These are phyloP conservation scores for Copsychus sechellarum DNA, from an alignment of 2,113 vertebrate species.

Conservation along the genomic window DNA sequence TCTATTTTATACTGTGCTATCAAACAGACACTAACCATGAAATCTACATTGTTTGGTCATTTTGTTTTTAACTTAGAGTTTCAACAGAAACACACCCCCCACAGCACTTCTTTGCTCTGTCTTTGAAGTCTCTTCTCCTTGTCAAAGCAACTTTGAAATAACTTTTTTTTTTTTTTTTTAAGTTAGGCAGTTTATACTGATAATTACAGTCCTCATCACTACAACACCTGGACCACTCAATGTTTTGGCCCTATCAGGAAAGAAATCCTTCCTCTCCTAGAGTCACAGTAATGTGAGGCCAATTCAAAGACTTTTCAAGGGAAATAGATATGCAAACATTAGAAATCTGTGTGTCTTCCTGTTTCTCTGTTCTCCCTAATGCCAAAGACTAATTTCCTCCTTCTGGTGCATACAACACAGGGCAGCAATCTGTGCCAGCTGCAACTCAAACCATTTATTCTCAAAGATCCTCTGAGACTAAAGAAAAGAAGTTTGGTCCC, in stretches of 20 bases:
- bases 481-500: background rate
- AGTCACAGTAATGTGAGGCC: background rate
- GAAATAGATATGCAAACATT: background rate
- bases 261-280: background rate
- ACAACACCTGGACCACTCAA: background rate
- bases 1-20: background rate
- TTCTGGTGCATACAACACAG: background rate
- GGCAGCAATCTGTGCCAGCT: background rate
- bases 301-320: background rate
- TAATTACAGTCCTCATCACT: background rate
- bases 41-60: background rate
- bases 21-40: background rate
- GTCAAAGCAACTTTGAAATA: background rate
- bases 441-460: background rate
- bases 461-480: background rate
- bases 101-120: background rate
- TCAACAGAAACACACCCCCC: background rate
- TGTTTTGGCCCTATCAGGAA: background rate
- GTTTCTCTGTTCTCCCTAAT: background rate
- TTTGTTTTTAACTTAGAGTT: background rate
- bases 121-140: background rate
- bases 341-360: background rate
- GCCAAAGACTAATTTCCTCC: background rate
- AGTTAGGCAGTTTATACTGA: background rate
- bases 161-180: background rate